Evolutionary conservation across 2,797 vertebrate genomes (phyloP).

Genomic region (Artibeus lituratus): DNA sequence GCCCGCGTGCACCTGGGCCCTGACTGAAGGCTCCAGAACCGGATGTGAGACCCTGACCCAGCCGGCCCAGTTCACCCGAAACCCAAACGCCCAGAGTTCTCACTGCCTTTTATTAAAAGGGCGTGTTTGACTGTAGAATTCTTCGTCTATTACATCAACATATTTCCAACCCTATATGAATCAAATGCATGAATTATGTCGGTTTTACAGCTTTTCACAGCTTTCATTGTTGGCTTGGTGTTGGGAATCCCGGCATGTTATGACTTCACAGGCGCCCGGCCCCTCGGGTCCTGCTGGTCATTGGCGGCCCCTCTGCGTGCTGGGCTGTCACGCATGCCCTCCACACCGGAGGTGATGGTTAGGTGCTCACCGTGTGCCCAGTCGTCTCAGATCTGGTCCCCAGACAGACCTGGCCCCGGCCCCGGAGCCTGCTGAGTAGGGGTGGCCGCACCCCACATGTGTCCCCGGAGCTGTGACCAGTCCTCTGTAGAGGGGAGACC

Average conservation of each 20-base stretch:
- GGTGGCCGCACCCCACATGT: accelerated
- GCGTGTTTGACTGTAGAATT: neutral
- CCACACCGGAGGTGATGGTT: accelerated
- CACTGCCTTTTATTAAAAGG: neutral
- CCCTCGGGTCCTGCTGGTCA: neutral
- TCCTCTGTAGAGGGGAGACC: neutral
- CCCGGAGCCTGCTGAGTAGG: too few species aligned
- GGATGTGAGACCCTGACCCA: neutral
- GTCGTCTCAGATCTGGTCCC: neutral
- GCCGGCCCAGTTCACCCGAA: neutral
- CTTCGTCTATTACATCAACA: neutral
- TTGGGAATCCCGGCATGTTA: neutral
- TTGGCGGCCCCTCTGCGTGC: accelerated
- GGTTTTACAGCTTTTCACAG: neutral
- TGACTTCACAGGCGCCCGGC: neutral
- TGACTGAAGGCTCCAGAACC: neutral
- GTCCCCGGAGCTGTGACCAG: accelerated
- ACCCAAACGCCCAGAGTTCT: accelerated
- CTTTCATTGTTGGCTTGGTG: neutral
- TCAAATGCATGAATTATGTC: neutral
- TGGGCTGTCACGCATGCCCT: neutral
- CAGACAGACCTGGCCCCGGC: accelerated
- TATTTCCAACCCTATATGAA: accelerated
- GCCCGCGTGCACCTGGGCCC: accelerated
- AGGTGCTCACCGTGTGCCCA: neutral